These are phyloP conservation scores for Melanotaenia boesemani DNA, from an alignment of 2,797 vertebrate genomes.

Conservation along the genomic window DNA sequence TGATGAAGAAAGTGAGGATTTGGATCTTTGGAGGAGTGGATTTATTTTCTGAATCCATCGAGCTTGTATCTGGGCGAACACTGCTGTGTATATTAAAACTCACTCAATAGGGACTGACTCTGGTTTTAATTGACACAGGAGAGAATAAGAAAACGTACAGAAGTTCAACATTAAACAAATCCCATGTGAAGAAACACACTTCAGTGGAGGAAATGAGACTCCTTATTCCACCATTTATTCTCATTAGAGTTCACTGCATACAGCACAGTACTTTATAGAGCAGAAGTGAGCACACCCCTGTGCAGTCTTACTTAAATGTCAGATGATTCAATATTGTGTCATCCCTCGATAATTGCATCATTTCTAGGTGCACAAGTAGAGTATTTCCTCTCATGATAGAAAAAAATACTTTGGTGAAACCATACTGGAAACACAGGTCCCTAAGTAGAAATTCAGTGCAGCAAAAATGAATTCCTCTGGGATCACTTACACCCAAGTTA, in stretches of 20 bases:
- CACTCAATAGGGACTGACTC: constrained; percentile 40
- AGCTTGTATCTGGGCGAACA: constrained; percentile 28
- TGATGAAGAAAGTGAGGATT: constrained; percentile 51
- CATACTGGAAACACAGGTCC: not conserved
- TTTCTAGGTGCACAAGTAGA: not conserved
- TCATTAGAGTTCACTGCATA: constrained; percentile 44
- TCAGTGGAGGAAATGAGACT: constrained; percentile 29
- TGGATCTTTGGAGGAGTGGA: constrained; percentile 33
- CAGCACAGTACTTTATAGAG: not conserved
- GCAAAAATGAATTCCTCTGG: not conserved
- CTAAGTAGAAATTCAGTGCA: not conserved
- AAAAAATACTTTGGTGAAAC: not conserved
- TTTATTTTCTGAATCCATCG: constrained; percentile 41
- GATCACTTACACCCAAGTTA: not conserved
- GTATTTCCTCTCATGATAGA: not conserved
- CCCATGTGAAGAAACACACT: constrained; percentile 45
- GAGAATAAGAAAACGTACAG: constrained; percentile 37
- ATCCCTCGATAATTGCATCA: not conserved
- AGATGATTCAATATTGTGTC: not conserved
- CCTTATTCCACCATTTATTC: constrained; percentile 43
- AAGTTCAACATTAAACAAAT: constrained; percentile 43
- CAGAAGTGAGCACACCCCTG: not conserved
- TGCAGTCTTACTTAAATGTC: constrained; percentile 4
- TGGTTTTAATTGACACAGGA: constrained; percentile 59
- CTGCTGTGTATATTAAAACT: constrained; percentile 44